Conservation (phyloP, 2,888 invertebrate species). For the Herminia tarsipennalis region DNA sequence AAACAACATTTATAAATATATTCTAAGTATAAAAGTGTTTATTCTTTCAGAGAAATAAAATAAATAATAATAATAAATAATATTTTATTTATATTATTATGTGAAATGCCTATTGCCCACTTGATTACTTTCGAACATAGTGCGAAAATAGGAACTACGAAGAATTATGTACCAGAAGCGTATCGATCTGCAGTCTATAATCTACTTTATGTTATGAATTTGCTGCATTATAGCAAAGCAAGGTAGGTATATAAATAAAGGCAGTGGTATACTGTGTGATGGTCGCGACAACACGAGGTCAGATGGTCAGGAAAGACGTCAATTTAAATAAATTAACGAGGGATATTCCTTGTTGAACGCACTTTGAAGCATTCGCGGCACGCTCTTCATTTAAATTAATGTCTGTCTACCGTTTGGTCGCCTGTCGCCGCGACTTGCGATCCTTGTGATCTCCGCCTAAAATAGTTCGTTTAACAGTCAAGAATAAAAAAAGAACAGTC, state of each 20-base stretch:
- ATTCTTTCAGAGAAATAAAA: slow-evolving; percentile 2
- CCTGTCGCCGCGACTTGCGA: slow-evolving; percentile 30
- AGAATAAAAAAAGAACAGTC: slow-evolving; percentile 31
- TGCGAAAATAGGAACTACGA: slow-evolving; percentile 63
- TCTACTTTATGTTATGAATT: slow-evolving; percentile 30
- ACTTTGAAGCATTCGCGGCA: slow-evolving; percentile 17
- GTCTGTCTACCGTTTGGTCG: slow-evolving; percentile 20
- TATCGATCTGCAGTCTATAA: slow-evolving; percentile 24
- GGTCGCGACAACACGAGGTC: not conserved
- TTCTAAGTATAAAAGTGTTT: not conserved
- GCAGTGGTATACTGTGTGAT: slow-evolving; percentile 7
- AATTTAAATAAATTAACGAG: slow-evolving; percentile 18
- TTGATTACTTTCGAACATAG: slow-evolving; percentile 35
- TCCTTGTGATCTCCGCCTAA: slow-evolving; percentile 39
- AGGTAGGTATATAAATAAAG: slow-evolving; percentile 49
- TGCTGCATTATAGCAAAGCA: slow-evolving; percentile 44
- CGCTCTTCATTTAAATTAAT: slow-evolving; percentile 40
- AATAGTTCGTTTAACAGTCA: slow-evolving; percentile 35
- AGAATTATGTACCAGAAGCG: slow-evolving; percentile 30
- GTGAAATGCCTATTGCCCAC: slow-evolving; percentile 39
- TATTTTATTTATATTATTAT: slow-evolving; percentile 33
- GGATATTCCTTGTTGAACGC: slow-evolving; percentile 8
- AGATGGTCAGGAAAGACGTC: slow-evolving; percentile 13
- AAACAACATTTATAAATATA: slow-evolving; percentile 1
- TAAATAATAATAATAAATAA: slow-evolving; percentile 17